Percentiles rank a stretch among this genome's conserved stretches.
phyloP scores from a whole-genome alignment of 2,113 vertebrate genomes.

The Campylorhamphus procurvoides region DNA sequence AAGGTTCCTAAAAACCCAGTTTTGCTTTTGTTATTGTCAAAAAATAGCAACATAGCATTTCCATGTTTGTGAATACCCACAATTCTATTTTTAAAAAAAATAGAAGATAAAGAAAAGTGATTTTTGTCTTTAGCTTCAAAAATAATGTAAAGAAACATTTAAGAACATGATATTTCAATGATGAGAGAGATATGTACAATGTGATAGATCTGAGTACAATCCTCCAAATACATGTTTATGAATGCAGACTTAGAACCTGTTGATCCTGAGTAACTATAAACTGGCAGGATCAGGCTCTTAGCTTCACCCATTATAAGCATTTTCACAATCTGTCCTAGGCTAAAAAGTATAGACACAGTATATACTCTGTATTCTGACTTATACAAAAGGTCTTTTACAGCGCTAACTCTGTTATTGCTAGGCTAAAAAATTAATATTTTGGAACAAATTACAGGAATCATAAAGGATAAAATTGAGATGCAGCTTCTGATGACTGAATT shows the following conservation, averaged over 20 bases:
- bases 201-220: conserved; percentile 38
- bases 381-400: conserved; percentile 72
- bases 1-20: conserved; percentile 76
- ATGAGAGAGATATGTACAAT: conserved; percentile 72
- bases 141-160: conserved; percentile 79
- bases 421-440: conserved; percentile 69
- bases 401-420: conserved; percentile 81
- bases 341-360: conserved; percentile 74
- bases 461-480: conserved; percentile 98
- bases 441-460: conserved; percentile 74
- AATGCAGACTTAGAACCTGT: background rate
- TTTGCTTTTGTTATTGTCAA: conserved; percentile 74
- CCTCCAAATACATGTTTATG: background rate
- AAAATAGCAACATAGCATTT: conserved; percentile 79
- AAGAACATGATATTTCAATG: conserved; percentile 69
- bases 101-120: conserved; percentile 76
- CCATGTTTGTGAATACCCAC: conserved; percentile 71
- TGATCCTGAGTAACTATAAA: background rate
- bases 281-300: conserved; percentile 4
- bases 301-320: conserved; percentile 38
- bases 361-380: conserved; percentile 46
- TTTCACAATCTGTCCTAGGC: conserved; percentile 57
- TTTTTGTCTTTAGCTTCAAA: conserved; percentile 73
- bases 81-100: conserved; percentile 77
- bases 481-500: conserved; percentile 97